Percentiles rank a stretch among this genome's conserved stretches.
These are phyloP conservation scores for Promerops cafer DNA, from an alignment of 2,113 vertebrate genomes.

Conservation along the genomic window DNA sequence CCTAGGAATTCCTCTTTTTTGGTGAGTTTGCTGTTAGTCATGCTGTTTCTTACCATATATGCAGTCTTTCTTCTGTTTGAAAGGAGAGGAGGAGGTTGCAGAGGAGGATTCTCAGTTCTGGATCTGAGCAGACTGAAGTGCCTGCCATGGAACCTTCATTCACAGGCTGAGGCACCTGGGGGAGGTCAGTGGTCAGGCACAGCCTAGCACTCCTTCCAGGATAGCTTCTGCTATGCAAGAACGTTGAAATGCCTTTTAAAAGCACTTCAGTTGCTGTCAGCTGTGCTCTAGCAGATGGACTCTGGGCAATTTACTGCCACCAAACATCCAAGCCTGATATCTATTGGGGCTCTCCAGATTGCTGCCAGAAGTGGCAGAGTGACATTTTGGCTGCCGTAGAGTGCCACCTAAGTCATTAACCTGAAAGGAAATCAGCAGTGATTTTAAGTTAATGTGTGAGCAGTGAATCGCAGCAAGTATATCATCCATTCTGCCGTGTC, in stretches of 20 bases:
- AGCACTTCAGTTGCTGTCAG: background rate
- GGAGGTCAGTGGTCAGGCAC: background rate
- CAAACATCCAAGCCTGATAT: background rate
- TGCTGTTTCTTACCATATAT: background rate
- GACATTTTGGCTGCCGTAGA: background rate
- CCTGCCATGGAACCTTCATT: background rate
- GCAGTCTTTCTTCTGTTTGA: background rate
- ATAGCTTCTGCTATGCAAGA: background rate
- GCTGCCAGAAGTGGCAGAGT: background rate
- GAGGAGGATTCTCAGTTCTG: background rate
- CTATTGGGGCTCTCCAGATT: background rate
- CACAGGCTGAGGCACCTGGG: background rate
- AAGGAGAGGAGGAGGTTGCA: background rate
- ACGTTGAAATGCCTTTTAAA: background rate
- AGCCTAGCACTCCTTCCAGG: background rate
- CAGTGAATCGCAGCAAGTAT: background rate
- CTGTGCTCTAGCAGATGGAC: background rate
- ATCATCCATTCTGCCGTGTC: background rate
- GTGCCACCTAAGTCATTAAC: background rate
- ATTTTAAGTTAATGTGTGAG: background rate
- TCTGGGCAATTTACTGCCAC: background rate
- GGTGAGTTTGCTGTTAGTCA: background rate
- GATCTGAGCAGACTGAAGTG: background rate
- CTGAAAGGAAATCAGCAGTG: background rate
- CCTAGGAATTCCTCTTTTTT: background rate